Conservation (phyloP, 2,797 vertebrate genomes). For the Selene dorsalis region DNA sequence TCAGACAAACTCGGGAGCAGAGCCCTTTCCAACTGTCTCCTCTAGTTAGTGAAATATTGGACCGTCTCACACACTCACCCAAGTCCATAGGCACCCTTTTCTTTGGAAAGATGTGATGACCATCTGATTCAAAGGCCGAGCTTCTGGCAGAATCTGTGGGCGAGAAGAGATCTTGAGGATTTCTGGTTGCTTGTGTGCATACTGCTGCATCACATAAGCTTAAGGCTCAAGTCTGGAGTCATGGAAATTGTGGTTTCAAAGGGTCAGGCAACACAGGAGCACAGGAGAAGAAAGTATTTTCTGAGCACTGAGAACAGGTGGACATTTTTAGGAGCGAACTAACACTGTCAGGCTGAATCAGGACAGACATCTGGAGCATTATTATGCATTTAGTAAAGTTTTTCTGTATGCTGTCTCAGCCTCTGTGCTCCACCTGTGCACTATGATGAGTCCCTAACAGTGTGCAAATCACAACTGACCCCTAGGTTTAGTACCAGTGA, state of each 20-base stretch:
- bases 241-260: slow-evolving; percentile 31
- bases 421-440: neutral
- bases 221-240: slow-evolving; percentile 28
- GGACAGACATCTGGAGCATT: neutral
- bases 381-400: neutral
- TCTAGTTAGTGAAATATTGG: slow-evolving; percentile 19
- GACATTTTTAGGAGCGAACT: slow-evolving; percentile 9
- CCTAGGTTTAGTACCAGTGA: neutral
- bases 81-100: slow-evolving; percentile 34
- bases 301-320: slow-evolving; percentile 3
- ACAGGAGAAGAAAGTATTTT: slow-evolving; percentile 17
- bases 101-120: slow-evolving; percentile 26
- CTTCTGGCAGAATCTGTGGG: slow-evolving; percentile 32
- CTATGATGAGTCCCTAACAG: neutral
- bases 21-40: slow-evolving; percentile 15
- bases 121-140: slow-evolving; percentile 47
- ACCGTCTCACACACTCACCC: slow-evolving; percentile 34
- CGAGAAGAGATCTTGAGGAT: slow-evolving; percentile 27
- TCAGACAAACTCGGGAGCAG: slow-evolving; percentile 21
- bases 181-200: slow-evolving; percentile 36
- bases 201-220: slow-evolving; percentile 20
- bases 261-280: slow-evolving; percentile 6
- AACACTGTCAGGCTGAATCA: slow-evolving; percentile 3
- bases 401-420: neutral
- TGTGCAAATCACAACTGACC: neutral